These are phyloP conservation scores for Pycnomerus fuliginosus DNA, from an alignment of 2,888 invertebrate genomes.

Conservation along the genomic window DNA sequence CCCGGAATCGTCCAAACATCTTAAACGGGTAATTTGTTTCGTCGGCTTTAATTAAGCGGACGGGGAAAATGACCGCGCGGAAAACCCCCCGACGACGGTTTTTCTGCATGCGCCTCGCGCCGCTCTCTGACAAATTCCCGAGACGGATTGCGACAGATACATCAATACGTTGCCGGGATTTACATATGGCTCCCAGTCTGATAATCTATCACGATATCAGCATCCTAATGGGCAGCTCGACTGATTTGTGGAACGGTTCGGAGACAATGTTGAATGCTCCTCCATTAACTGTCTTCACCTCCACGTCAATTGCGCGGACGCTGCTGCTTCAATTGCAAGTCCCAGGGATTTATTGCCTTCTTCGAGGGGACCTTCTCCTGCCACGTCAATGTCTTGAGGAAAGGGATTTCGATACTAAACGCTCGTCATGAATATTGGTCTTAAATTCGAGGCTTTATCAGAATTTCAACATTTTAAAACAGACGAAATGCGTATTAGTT, in stretches of 20 bases:
- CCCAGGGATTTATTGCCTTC: too few relatives aligned
- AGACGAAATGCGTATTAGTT: too few relatives aligned
- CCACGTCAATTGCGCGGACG: conserved; percentile 31
- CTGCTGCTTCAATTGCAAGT: conserved; percentile 24
- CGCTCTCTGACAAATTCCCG: conserved; percentile 42
- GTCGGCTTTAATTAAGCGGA: conserved; percentile 38
- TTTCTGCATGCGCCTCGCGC: background rate
- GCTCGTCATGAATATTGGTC: too few relatives aligned
- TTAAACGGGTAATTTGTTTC: conserved; percentile 39
- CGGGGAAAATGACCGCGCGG: too few relatives aligned
- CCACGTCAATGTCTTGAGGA: too few relatives aligned
- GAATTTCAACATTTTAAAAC: too few relatives aligned
- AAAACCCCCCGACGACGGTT: background rate
- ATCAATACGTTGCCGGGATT: conserved; percentile 44
- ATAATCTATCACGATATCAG: conserved; percentile 48
- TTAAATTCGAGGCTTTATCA: too few relatives aligned
- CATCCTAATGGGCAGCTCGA: conserved; percentile 42
- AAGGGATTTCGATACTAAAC: too few relatives aligned
- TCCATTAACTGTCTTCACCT: conserved; percentile 43
- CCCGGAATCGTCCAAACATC: conserved; percentile 35
- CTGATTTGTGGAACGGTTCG: conserved; percentile 44
- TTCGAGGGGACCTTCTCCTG: too few relatives aligned
- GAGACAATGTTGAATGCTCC: conserved; percentile 43
- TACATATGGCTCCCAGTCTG: conserved; percentile 42
- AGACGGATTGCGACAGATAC: conserved; percentile 46